Base-by-base conservation (phyloP, 2,888 invertebrate species). In the Sarcophaga carnaria region DNA sequence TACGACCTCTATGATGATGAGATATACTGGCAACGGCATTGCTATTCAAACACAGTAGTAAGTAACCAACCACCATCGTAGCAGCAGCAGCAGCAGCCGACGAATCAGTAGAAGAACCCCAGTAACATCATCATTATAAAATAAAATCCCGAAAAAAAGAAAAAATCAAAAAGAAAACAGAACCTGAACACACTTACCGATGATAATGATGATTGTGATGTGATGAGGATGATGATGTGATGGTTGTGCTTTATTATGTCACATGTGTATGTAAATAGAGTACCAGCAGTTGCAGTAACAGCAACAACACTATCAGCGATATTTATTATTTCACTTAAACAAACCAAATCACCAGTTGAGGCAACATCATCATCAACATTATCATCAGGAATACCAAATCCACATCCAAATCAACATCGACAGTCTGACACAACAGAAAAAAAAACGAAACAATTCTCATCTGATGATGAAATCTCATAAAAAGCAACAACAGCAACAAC, bases 291-390 rank as follows among this genome's bases (percentile, higher is more conserved):
- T 69, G 22, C 69, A 63, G 10, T 37, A 60, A 3, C 22, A 59
- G 14, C 74, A 81, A 27, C 64, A 83, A 25, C 60, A 79, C n/a
- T 79, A 79, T 70, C 86, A 86, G 67, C 76, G 72, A 62, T 72
- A 80, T 85, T 85, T 80, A 71, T 79, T 87, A 72, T 87, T 82
- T 82, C 81, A 87, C 87, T 87, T 87, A 87, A 54, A 87, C 87
- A 70, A 80, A 69, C 86, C 83, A 84, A 54, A 54, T 79, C 86
- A 82, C 77, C 72, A 64, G 77, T 80, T 76, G 62, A 67, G 67
- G 60, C 66, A 75, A 71, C 71, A 82, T 67, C 75, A 71, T 66
- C 75, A 62, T 63, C 67, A 79, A 11, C 75, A 82, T 66, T 70
- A 62, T 63, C 67, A 79, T 14, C 75, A 82, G 64, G 17, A 54